Percentiles rank a stretch among this genome's conserved stretches.
phyloP scores from a whole-genome alignment of 2,113 vertebrate species.

The Neomonachus schauinslandi region DNA sequence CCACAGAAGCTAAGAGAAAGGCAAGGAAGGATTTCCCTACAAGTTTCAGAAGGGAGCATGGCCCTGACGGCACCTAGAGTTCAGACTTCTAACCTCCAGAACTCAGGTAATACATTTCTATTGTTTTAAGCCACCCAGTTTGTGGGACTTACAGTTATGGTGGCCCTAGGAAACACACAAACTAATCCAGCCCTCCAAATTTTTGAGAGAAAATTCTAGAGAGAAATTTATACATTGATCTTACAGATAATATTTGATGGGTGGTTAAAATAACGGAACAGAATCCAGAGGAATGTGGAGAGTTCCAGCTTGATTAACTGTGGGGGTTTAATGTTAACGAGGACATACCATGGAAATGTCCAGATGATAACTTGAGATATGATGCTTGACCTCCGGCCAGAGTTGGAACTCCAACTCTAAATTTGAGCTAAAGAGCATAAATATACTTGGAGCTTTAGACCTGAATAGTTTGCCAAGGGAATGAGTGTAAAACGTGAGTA shows the following conservation, averaged over 20 bases:
- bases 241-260: neutral
- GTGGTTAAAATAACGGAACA: neutral
- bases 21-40: neutral
- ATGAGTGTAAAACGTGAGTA: neutral
- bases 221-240: neutral
- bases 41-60: neutral
- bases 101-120: neutral
- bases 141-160: neutral
- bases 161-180: neutral
- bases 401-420: neutral
- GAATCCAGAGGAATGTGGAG: neutral
- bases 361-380: neutral
- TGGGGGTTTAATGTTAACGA: neutral
- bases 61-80: neutral
- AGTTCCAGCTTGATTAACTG: neutral
- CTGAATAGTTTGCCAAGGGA: neutral
- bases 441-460: neutral
- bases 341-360: neutral
- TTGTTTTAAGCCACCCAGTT: neutral
- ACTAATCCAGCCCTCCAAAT: neutral
- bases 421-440: neutral
- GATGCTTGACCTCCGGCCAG: neutral
- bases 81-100: neutral
- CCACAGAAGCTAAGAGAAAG: neutral
- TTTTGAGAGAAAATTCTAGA: neutral